Conservation (phyloP, 2,113 vertebrate species). For the Alligator sinensis region DNA sequence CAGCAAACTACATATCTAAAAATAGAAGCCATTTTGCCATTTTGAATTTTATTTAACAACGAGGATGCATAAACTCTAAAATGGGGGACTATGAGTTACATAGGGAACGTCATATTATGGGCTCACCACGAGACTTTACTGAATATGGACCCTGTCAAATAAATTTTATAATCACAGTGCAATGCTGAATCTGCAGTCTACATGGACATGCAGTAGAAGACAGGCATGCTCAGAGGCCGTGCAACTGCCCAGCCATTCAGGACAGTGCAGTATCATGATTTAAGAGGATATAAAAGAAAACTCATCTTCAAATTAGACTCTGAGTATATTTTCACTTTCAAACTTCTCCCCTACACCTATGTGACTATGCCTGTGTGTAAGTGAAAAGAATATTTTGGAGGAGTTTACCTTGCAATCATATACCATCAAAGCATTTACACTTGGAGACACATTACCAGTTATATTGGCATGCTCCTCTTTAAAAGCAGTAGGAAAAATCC, state of each 20-base stretch:
- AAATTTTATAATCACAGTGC: not conserved
- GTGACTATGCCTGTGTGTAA: not conserved
- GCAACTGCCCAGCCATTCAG: not conserved
- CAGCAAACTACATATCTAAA: not conserved
- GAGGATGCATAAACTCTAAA: not conserved
- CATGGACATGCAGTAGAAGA: not conserved
- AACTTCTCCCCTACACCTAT: not conserved
- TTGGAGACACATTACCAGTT: not conserved
- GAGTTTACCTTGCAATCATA: not conserved
- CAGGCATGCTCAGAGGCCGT: not conserved
- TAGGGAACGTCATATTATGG: not conserved
- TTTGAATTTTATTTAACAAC: not conserved
- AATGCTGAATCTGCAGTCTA: not conserved
- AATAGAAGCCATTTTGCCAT: not conserved
- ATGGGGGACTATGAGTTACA: not conserved
- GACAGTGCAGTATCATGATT: not conserved
- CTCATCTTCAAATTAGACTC: not conserved
- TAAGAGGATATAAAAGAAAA: not conserved
- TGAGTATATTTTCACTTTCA: not conserved
- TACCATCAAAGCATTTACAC: not conserved
- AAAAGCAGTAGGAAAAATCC: not conserved
- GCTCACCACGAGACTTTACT: not conserved
- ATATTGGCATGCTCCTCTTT: not conserved
- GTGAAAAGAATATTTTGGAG: not conserved
- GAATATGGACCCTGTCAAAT: not conserved